Conservation (phyloP, 2,888 invertebrate species). For the Ethmia dodecea region DNA sequence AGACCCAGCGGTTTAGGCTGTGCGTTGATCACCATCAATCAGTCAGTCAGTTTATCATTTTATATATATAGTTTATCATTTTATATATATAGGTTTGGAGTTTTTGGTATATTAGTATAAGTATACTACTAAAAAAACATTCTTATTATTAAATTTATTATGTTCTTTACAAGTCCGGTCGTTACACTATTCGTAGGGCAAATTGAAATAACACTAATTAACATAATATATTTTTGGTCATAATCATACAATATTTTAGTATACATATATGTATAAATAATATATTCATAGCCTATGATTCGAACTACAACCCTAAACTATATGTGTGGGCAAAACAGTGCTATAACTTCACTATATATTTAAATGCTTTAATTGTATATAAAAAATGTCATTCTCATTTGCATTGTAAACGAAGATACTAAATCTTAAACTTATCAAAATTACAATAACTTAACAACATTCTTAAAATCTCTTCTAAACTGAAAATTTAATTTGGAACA, state of each 20-base stretch:
- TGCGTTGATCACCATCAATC: too few relatives aligned
- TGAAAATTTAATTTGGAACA: too few relatives aligned
- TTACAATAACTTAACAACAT: too few relatives aligned
- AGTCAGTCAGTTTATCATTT: too few relatives aligned
- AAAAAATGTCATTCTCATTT: conserved; percentile 8
- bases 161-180: conserved; percentile 33
- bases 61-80: too few relatives aligned
- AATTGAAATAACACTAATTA: neutral
- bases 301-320: conserved; percentile 24
- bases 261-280: too few relatives aligned
- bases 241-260: conserved; percentile 29
- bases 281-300: conserved; percentile 6
- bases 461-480: too few relatives aligned
- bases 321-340: conserved; percentile 59
- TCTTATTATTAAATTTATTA: conserved; percentile 43
- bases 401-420: conserved; percentile 20
- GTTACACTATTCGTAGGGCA: conserved; percentile 33
- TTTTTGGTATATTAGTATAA: too few relatives aligned
- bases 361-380: conserved; percentile 45
- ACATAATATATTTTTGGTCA: conserved; percentile 37
- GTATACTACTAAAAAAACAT: too few relatives aligned
- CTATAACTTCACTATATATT: conserved; percentile 31
- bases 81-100: too few relatives aligned
- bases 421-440: conserved; percentile 1
- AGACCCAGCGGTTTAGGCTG: too few relatives aligned